phyloP scores from a whole-genome alignment of 2,113 vertebrate genomes.

The Catharus bicknelli region DNA sequence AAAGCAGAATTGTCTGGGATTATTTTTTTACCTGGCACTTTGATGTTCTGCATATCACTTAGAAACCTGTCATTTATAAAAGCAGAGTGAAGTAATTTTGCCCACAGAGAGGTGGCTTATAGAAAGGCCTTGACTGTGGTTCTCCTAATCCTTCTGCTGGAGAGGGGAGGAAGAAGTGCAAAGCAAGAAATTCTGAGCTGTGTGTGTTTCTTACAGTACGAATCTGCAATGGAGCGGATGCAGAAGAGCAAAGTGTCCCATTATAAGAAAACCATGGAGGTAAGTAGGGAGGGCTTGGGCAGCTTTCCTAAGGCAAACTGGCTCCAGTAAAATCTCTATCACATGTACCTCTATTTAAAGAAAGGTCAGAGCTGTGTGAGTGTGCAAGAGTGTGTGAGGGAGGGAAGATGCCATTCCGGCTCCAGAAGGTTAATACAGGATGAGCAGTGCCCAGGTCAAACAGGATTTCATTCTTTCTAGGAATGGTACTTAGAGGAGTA shows the following conservation, averaged over 20 bases:
- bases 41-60: not conserved
- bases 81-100: not conserved
- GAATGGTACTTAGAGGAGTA: not conserved
- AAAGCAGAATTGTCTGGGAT: not conserved
- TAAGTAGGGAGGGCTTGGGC: constrained; percentile 63
- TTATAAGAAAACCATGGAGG: constrained; percentile 92
- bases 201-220: constrained; percentile 78
- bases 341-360: not conserved
- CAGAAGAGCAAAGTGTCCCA: constrained; percentile 90
- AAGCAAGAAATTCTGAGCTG: not conserved
- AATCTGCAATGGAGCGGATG: constrained; percentile 85
- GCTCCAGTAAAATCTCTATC: not conserved
- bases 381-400: not conserved
- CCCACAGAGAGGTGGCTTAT: not conserved
- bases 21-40: not conserved
- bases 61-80: not conserved
- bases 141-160: not conserved
- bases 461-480: not conserved
- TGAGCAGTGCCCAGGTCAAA: not conserved
- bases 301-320: not conserved
- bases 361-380: not conserved
- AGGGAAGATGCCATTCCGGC: not conserved
- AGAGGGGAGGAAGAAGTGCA: not conserved
- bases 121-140: not conserved
- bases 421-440: not conserved